Percentiles rank a stretch among this genome's conserved stretches.
Evolutionary conservation across 1,140 invertebrate genomes (phyloP).

Genomic region (Reticulitermes speratus): DNA sequence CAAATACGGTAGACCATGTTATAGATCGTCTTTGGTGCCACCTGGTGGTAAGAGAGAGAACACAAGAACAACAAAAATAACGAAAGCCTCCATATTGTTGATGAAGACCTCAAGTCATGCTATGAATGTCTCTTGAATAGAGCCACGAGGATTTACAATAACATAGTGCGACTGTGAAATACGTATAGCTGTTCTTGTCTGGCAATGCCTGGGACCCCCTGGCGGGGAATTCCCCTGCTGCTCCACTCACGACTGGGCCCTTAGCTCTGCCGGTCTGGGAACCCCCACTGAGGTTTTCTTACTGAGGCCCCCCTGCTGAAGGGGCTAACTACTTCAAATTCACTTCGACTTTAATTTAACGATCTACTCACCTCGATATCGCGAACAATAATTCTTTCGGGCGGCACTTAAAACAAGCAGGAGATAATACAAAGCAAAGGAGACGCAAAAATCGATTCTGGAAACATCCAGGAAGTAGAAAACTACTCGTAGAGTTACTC

Average conservation of each 20-base stretch:
- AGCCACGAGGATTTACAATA: slow-evolving; percentile 18
- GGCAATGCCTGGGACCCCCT: slow-evolving; percentile 7
- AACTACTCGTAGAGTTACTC: not conserved
- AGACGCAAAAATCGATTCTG: not conserved
- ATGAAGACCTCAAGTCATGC: slow-evolving; percentile 26
- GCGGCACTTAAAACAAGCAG: not conserved
- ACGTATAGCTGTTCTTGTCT: slow-evolving; percentile 20
- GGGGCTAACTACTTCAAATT: slow-evolving; percentile 23
- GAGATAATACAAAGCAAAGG: not conserved
- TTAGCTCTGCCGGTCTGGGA: not conserved
- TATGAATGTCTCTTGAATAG: slow-evolving; percentile 22
- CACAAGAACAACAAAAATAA: slow-evolving; percentile 3
- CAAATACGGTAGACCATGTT: slow-evolving; percentile 15
- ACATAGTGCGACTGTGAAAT: slow-evolving; percentile 23
- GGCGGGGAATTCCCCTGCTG: slow-evolving; percentile 20
- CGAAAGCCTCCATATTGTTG: slow-evolving; percentile 1
- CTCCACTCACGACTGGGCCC: slow-evolving; percentile 22
- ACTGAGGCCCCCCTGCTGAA: not conserved
- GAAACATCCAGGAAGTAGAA: not conserved
- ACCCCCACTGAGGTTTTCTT: slow-evolving; percentile 19
- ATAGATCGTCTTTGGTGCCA: slow-evolving; percentile 10
- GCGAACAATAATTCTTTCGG: not conserved
- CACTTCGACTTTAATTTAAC: slow-evolving; percentile 16
- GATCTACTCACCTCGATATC: not conserved
- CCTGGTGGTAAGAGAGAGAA: not conserved